A percentile compares a stretch with the other conserved stretches of the same genome.
phyloP scores from a whole-genome alignment of 1,140 invertebrate genomes.

The Nomia melanderi region DNA sequence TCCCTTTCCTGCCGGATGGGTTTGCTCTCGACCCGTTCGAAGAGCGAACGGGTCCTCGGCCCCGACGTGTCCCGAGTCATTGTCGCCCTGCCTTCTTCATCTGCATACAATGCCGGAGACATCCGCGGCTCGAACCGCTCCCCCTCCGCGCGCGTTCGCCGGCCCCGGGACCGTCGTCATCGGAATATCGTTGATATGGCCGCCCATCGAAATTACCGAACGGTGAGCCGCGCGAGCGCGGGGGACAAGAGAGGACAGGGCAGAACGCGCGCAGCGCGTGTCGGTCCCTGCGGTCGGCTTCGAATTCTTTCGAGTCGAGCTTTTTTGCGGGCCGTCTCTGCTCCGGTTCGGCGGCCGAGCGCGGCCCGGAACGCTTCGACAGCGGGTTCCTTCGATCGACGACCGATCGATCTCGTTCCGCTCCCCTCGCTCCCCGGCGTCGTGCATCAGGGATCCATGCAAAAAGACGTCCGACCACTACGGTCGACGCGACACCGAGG shows the following conservation, averaged over 20 bases:
- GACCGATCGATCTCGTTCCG: background rate
- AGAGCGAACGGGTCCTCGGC: constrained; percentile 66
- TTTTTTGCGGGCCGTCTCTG: background rate
- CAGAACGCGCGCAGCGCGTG: constrained; percentile 43
- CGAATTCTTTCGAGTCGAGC: background rate
- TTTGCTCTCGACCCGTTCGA: constrained; percentile 48
- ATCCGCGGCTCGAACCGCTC: constrained; percentile 61
- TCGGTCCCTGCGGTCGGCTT: background rate
- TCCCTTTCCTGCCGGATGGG: constrained; percentile 51
- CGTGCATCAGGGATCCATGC: no score
- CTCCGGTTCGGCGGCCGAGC: no score
- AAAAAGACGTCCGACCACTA: background rate
- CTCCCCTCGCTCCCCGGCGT: no score
- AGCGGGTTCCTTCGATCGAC: background rate
- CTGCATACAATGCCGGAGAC: constrained; percentile 80
- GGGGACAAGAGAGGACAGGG: background rate
- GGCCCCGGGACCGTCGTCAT: constrained; percentile 56
- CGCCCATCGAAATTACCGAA: constrained; percentile 76
- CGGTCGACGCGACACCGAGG: background rate
- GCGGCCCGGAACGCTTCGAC: background rate
- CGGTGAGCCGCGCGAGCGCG: constrained; percentile 14
- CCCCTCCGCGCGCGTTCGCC: background rate
- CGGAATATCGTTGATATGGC: constrained; percentile 73
- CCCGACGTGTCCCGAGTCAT: constrained; percentile 72
- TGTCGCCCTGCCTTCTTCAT: constrained; percentile 80